Percentiles rank a stretch among this genome's conserved stretches.
Conservation (phyloP, 2,797 vertebrate species). For the Acanthopagrus latus region DNA sequence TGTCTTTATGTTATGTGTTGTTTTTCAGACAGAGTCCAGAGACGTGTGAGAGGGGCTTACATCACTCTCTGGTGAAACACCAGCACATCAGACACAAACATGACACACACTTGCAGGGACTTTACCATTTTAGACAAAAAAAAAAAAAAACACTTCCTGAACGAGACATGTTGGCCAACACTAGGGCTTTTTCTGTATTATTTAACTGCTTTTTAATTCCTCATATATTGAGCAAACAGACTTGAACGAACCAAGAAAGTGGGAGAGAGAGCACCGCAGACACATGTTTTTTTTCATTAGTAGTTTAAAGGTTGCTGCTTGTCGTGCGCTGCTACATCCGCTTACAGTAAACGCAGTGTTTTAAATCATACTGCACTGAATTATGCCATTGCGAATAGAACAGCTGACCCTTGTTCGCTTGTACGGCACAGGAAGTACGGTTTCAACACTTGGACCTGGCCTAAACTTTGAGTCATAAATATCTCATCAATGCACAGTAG, state of each 20-base stretch:
- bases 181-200: not conserved
- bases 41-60: conserved; percentile 25
- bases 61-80: conserved; percentile 35
- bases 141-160: conserved; percentile 1
- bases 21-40: conserved; percentile 67
- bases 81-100: conserved; percentile 36
- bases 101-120: conserved; percentile 26
- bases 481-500: conserved; percentile 33
- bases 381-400: conserved; percentile 2
- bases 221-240: conserved; percentile 3
- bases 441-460: conserved; percentile 23
- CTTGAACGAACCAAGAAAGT: conserved; percentile 7
- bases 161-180: not conserved
- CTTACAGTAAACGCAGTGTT: conserved; percentile 27
- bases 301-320: conserved; percentile 39
- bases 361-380: conserved; percentile 20
- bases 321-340: not conserved
- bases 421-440: conserved; percentile 38
- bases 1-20: conserved; percentile 54
- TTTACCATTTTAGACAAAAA: conserved; percentile 22
- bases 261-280: conserved; percentile 48
- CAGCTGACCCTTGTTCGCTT: conserved; percentile 35
- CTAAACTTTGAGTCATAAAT: conserved; percentile 33
- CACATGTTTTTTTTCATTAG: not conserved
- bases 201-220: not conserved